Evolutionary conservation across 2,113 vertebrate species (phyloP).

Genomic region (Chaetodon auriga): DNA sequence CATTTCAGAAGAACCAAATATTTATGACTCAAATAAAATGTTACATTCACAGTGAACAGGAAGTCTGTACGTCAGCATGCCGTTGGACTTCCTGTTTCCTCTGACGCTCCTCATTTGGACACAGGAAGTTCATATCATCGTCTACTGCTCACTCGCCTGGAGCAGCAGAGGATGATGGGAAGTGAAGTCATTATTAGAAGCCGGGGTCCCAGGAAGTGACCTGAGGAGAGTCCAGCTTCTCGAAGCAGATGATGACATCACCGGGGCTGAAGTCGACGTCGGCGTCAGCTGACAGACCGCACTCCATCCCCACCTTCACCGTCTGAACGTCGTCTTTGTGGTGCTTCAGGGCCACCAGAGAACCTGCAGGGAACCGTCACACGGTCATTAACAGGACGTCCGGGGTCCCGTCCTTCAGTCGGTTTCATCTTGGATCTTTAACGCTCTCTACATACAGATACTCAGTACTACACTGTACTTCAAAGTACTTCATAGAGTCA

Average conservation of each 20-base stretch:
- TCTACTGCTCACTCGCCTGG: no score
- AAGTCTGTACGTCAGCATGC: neutral
- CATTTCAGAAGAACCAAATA: no score
- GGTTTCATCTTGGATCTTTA: no score
- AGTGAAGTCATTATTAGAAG: conserved; percentile 73
- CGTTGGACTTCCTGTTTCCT: neutral
- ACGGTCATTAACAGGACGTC: neutral
- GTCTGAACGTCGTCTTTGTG: conserved; percentile 90
- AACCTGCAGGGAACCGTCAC: conserved; percentile 79
- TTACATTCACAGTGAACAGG: neutral
- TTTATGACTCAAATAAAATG: no score
- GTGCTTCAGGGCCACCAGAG: conserved; percentile 89
- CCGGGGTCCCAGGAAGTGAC: conserved; percentile 93
- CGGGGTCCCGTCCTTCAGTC: no score
- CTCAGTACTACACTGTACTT: no score
- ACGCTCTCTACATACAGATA: no score
- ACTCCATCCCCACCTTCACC: conserved; percentile 92
- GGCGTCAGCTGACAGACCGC: conserved; percentile 89
- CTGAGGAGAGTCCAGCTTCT: conserved; percentile 81
- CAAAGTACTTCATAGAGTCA: no score
- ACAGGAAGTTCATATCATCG: no score
- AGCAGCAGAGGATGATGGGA: conserved; percentile 33
- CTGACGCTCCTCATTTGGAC: neutral
- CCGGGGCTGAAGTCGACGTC: conserved; percentile 85
- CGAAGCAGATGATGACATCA: conserved; percentile 90